Conservation (phyloP, 2,797 vertebrate species). For the Typhlichthys subterraneus region DNA sequence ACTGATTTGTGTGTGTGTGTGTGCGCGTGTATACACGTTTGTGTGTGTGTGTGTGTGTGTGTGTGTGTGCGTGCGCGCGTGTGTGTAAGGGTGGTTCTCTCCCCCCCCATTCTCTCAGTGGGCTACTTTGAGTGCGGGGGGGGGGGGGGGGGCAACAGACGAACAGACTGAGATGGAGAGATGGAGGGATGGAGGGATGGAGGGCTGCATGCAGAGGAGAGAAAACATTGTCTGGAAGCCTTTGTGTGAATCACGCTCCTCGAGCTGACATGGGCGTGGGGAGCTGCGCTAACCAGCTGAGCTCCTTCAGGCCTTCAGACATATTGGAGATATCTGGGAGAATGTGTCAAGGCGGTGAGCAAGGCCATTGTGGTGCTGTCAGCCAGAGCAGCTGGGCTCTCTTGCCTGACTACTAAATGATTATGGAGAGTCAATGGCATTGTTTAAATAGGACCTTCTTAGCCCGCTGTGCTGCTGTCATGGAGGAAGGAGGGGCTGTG, state of each 20-base stretch:
- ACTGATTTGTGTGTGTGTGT: not conserved
- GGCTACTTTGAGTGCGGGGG: too few relatives aligned
- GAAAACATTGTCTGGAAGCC: slow-evolving; percentile 28
- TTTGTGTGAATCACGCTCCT: slow-evolving; percentile 52
- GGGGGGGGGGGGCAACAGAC: not conserved
- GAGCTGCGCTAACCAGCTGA: slow-evolving; percentile 15
- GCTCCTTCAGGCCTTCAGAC: slow-evolving; percentile 40
- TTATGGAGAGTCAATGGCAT: slow-evolving; percentile 36
- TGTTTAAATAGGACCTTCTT: too few relatives aligned
- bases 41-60: not conserved
- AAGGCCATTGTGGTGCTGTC: slow-evolving; percentile 40
- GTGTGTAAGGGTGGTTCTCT: slow-evolving; percentile 18
- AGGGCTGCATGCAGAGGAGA: not conserved
- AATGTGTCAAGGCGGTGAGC: slow-evolving; percentile 14
- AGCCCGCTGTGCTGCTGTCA: too few relatives aligned
- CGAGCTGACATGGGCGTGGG: slow-evolving; percentile 43
- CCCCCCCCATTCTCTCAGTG: slow-evolving; percentile 14
- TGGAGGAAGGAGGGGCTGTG: too few relatives aligned
- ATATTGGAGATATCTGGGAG: slow-evolving; percentile 32
- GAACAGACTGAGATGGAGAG: not conserved
- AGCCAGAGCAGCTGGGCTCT: slow-evolving; percentile 42
- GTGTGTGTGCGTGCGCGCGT: not conserved
- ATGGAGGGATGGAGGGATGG: not conserved
- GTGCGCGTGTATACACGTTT: not conserved
- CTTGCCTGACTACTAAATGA: slow-evolving; percentile 52